Conservation (phyloP, 2,113 vertebrate genomes). For the Cottus gobio region DNA sequence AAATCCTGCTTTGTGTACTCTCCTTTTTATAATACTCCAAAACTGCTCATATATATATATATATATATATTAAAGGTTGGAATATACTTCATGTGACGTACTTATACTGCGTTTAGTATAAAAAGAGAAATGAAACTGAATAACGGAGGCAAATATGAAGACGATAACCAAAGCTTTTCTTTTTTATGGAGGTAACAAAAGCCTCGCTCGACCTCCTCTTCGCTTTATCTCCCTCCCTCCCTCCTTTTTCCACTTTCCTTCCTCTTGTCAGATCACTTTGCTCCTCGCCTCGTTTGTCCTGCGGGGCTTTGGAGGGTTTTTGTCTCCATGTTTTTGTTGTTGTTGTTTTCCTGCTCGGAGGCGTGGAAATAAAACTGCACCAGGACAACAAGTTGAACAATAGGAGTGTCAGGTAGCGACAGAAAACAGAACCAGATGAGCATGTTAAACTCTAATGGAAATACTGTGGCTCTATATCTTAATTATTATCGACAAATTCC, state of each 20-base stretch:
- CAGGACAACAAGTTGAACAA: constrained; percentile 8
- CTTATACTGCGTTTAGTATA: constrained; percentile 12
- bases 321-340: neutral
- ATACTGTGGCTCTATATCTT: neutral
- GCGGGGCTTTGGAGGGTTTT: constrained; percentile 39
- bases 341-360: constrained; percentile 6
- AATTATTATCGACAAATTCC: neutral
- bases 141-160: neutral
- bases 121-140: constrained; percentile 2
- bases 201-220: constrained; percentile 42
- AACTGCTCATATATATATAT: constrained; percentile 12
- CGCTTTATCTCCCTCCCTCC: neutral
- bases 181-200: constrained; percentile 41
- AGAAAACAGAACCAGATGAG: neutral
- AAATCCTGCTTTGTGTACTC: constrained; percentile 60
- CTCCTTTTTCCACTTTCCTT: constrained; percentile 2
- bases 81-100: constrained; percentile 18
- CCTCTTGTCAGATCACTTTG: constrained; percentile 45
- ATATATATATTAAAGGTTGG: constrained; percentile 28
- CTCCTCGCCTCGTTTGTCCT: constrained; percentile 40
- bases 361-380: constrained; percentile 18
- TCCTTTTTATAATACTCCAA: constrained; percentile 47
- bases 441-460: neutral
- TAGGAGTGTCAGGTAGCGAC: neutral
- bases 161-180: neutral